Conservation (phyloP, 2,113 vertebrate species). For the Capra hircus region DNA sequence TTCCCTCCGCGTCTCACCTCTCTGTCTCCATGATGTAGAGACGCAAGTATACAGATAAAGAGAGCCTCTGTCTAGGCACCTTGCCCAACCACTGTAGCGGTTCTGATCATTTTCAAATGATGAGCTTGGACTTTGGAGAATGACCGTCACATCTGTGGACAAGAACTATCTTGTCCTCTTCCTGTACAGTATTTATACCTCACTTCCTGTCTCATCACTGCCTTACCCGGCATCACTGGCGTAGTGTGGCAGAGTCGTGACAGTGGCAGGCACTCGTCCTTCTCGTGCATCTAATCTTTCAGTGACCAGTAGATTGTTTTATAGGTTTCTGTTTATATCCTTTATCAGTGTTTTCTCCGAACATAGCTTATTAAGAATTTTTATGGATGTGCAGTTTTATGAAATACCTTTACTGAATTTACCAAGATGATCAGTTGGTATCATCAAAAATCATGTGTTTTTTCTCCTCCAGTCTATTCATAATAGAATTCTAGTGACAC, state of each 20-base stretch:
- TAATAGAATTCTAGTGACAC: not conserved
- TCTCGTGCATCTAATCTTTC: not conserved
- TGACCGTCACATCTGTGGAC: not conserved
- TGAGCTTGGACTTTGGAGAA: not conserved
- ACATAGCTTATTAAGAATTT: not conserved
- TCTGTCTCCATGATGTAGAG: not conserved
- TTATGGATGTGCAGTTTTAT: not conserved
- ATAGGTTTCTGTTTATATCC: not conserved
- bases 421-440: not conserved
- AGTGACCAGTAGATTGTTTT: not conserved
- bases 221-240: not conserved
- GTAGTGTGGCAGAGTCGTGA: not conserved
- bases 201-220: not conserved
- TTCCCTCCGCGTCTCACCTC: not conserved
- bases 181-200: not conserved
- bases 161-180: not conserved
- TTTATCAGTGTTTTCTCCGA: not conserved
- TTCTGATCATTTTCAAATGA: not conserved
- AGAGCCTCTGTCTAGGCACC: not conserved
- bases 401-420: not conserved
- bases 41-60: not conserved
- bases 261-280: fast-evolving
- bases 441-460: not conserved
- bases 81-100: not conserved
- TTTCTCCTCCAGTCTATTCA: not conserved